Base-by-base conservation (phyloP, 2,113 vertebrate genomes). In the Neodon shergylaensis region DNA sequence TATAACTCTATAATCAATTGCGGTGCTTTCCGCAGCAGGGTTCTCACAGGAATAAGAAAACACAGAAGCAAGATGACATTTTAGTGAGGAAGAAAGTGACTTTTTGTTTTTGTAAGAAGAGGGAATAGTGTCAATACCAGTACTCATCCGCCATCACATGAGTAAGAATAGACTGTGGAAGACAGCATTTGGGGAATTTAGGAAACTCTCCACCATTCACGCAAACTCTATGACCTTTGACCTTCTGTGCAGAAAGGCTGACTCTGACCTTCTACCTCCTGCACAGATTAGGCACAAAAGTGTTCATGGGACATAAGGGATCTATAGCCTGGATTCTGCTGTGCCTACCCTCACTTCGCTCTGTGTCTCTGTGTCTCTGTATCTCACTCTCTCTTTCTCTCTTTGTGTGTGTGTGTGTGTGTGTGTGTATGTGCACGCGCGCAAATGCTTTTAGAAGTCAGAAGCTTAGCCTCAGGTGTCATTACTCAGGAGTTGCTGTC, bases 41-140 rank as follows among this genome's bases (percentile, higher is more conserved):
- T 90, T 95, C 86, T 93, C 58, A 14, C 11, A 36, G 90, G 63
- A 90, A 76, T 7, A 24, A 85, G 74, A 66, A 91, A 95, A 86
- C 52, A 63, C 47, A 44, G 82, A 92, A 95, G 47, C 39, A 81
- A 92, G 24, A 52, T 39, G 54, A 63, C 31, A 78, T 66, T 72
- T 72, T 39, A 52, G 47, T 17, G 54, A 88, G 86, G 39, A 73
- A 26, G 68, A 58, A 54, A 88, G 42, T 49, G 39, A 68, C 42
- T 49, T 26, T 36, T 17, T 58, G 39, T 87, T 44, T 26, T 49
- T 22, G 13, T 73, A 78, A 78, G 52, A 84, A 77, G 44, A 68
- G 3, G 9, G 85, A 7, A 54, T 42, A 78, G 14, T 72, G 54
- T 42, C 42, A 77, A 19, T 76, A 44, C 14, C 19, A 21, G 17